Percentiles rank a stretch among this genome's conserved stretches.
Evolutionary conservation across 2,888 invertebrate genomes (phyloP).

Genomic region (Beris morrisii): DNA sequence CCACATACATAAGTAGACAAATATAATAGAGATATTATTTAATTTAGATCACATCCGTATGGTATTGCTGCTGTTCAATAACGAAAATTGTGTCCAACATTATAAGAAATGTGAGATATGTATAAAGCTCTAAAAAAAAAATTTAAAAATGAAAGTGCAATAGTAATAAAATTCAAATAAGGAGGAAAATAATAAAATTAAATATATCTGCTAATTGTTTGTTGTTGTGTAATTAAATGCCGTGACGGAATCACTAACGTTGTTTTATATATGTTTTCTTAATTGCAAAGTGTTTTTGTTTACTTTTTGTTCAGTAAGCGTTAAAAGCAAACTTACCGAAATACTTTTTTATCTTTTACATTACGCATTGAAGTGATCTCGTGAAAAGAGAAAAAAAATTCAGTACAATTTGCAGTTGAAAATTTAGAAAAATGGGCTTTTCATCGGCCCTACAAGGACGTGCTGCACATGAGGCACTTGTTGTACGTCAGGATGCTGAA

Average conservation of each 20-base stretch:
- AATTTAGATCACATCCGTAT: too few species aligned
- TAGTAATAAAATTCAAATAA: too few species aligned
- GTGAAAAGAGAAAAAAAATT: background rate
- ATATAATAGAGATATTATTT: too few species aligned
- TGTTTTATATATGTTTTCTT: constrained; percentile 9
- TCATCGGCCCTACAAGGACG: constrained; percentile 84
- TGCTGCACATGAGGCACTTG: constrained; percentile 86
- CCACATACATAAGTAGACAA: too few species aligned
- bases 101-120: too few species aligned
- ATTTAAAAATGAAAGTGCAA: too few species aligned
- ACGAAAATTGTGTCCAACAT: too few species aligned
- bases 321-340: constrained; percentile 1
- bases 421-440: constrained; percentile 69
- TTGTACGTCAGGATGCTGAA: constrained; percentile 90
- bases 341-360: constrained; percentile 1
- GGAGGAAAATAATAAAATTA: too few species aligned
- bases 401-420: background rate
- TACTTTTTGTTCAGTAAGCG: constrained; percentile 1
- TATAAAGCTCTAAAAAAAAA: too few species aligned
- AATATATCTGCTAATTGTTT: background rate
- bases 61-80: too few species aligned
- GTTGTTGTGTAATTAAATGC: background rate
- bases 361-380: background rate
- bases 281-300: constrained; percentile 1
- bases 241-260: constrained; percentile 21